These are phyloP conservation scores for Ictalurus furcatus DNA, from an alignment of 2,113 vertebrate genomes.

Conservation along the genomic window DNA sequence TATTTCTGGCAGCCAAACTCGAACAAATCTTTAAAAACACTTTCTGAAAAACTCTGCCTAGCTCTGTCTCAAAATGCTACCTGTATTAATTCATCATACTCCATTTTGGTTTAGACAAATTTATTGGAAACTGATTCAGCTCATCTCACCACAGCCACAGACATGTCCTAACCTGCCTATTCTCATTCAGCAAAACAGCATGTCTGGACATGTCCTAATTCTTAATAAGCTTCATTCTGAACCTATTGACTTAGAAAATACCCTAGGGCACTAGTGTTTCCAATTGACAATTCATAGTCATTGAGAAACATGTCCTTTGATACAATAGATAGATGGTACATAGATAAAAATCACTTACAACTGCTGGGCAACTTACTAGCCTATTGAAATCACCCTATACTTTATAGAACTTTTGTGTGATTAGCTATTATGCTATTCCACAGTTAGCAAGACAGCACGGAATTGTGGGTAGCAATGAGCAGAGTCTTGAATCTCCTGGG, in stretches of 20 bases:
- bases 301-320: not conserved
- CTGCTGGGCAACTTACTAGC: not conserved
- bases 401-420: not conserved
- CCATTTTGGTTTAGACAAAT: constrained; percentile 7
- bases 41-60: not conserved
- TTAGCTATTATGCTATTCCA: not conserved
- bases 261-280: not conserved
- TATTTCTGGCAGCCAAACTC: not conserved
- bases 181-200: constrained; percentile 2
- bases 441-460: not conserved
- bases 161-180: constrained; percentile 11
- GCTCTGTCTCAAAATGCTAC: not conserved
- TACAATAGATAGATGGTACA: not conserved
- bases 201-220: not conserved
- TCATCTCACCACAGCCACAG: not conserved
- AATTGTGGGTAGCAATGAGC: no score
- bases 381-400: not conserved
- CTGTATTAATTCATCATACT: not conserved
- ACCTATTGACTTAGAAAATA: not conserved
- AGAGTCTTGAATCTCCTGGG: no score
- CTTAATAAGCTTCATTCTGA: constrained; percentile 5
- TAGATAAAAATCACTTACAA: not conserved
- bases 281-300: not conserved
- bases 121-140: not conserved
- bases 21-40: not conserved